Evolutionary conservation across 2,888 invertebrate species (phyloP).

Genomic region (Aquatica leii): DNA sequence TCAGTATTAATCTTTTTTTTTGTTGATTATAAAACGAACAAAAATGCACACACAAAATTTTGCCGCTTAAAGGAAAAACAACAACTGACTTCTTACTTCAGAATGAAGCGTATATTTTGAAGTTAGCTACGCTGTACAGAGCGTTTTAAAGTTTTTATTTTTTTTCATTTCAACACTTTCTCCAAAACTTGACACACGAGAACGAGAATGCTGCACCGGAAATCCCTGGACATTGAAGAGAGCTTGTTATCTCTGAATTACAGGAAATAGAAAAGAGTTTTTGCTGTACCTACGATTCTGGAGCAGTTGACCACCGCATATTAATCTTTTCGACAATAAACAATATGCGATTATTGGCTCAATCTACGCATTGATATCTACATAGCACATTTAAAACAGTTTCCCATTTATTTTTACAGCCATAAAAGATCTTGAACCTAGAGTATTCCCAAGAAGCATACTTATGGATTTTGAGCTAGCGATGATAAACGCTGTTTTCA

Average conservation of each 20-base stretch:
- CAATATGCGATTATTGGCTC: conserved; percentile 13
- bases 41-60: too few species aligned
- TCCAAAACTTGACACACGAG: too few species aligned
- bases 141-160: too few species aligned
- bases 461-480: conserved; percentile 28
- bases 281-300: conserved; percentile 8
- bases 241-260: background rate
- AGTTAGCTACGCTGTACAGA: too few species aligned
- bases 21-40: too few species aligned
- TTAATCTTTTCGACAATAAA: too few species aligned
- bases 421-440: conserved; percentile 17
- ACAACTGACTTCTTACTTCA: too few species aligned
- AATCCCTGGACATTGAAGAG: background rate
- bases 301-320: background rate
- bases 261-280: conserved; percentile 1
- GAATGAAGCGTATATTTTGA: too few species aligned
- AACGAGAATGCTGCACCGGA: background rate
- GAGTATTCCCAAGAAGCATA: conserved; percentile 6
- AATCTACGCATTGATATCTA: conserved; percentile 32
- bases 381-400: conserved; percentile 21
- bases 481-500: conserved; percentile 36
- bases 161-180: too few species aligned
- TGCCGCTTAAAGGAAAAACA: too few species aligned
- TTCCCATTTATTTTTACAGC: background rate
- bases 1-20: too few species aligned